Base-by-base conservation (phyloP, 2,888 invertebrate genomes). In the Eurytoma californica region DNA sequence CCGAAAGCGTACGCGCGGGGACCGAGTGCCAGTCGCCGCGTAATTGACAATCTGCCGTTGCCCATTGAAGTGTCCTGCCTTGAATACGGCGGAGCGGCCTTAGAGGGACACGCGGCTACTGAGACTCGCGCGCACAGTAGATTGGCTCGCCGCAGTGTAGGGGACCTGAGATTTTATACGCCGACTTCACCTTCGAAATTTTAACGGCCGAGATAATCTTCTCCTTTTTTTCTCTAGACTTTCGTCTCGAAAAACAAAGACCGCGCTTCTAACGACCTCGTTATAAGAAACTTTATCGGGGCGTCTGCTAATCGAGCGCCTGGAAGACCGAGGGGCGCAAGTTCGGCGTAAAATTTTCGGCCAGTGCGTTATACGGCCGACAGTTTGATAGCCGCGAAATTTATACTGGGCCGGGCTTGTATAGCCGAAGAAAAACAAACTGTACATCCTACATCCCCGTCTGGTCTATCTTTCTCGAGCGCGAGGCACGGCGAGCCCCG, bases 21-120 rank as follows among this genome's bases (percentile, higher is more conserved):
- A 2, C 49, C 60, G 30, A 51, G 58, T 60, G 18, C 77, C 58
- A 49, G 28, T 18, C 58, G 20, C 60, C 18, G 55, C 30, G 73
- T 75, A 79, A 79, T 79, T 79, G 79, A 75, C 75, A 75, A 75
- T 79, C 61, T 55, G 69, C 74, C 79, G 68, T 61, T 72, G 72
- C 24, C 68, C 68, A 78, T 72, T 78, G 16, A 74, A 69, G 68
- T 73, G 58, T 73, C 63, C 61, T 58, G 28, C 57, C 51, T 51
- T 69, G 73, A 79, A 78, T 78, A 73, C 68, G 67, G 12, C 16
- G 66, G 58, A 55, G 13, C 12, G 49, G 39, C 74, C 51, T 60
- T 28, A 39, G 53, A 18, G 39, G 39, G 18, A 13, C 16, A 4
- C 30, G 39, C 7, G 9, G 7, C 39, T 39, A 39, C 39, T 9